phyloP scores from a whole-genome alignment of 1,140 invertebrate species.

The Drosophila rhopaloa region DNA sequence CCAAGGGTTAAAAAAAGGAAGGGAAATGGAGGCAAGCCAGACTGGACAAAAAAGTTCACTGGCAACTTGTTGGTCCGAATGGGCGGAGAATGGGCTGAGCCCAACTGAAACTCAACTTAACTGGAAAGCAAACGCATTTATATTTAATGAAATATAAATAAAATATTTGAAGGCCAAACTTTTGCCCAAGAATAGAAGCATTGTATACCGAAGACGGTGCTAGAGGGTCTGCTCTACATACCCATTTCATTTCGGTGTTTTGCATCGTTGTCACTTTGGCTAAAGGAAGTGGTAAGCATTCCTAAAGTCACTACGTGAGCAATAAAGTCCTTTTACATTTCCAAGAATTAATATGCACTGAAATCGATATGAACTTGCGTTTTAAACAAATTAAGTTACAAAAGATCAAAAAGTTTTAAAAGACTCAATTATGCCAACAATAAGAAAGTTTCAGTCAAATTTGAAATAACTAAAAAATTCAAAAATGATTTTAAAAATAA shows the following conservation, averaged over 20 bases:
- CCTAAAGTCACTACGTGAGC: constrained; percentile 7
- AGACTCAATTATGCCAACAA: not conserved
- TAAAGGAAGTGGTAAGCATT: constrained; percentile 10
- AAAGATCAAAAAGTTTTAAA: not conserved
- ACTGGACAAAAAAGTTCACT: constrained; percentile 20
- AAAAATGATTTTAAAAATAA: no score
- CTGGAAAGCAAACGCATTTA: constrained; percentile 65
- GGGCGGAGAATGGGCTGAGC: constrained; percentile 1
- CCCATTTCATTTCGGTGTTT: constrained; percentile 8
- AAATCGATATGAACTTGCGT: constrained; percentile 2
- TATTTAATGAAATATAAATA: constrained; percentile 77
- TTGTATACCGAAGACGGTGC: not conserved
- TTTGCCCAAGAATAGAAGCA: constrained; percentile 37
- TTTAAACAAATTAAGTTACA: not conserved
- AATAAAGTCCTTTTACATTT: constrained; percentile 3
- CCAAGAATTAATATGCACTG: not conserved
- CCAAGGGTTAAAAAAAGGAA: constrained; percentile 20
- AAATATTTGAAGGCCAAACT: constrained; percentile 50
- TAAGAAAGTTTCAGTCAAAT: not conserved
- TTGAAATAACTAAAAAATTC: not conserved
- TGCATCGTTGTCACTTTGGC: constrained; percentile 34
- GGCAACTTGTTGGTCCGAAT: constrained; percentile 39
- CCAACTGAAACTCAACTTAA: constrained; percentile 28
- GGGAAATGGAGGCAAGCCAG: constrained; percentile 11
- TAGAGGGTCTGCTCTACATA: not conserved